phyloP scores from a whole-genome alignment of 2,888 invertebrate genomes.

The Limnephilus auricula region DNA sequence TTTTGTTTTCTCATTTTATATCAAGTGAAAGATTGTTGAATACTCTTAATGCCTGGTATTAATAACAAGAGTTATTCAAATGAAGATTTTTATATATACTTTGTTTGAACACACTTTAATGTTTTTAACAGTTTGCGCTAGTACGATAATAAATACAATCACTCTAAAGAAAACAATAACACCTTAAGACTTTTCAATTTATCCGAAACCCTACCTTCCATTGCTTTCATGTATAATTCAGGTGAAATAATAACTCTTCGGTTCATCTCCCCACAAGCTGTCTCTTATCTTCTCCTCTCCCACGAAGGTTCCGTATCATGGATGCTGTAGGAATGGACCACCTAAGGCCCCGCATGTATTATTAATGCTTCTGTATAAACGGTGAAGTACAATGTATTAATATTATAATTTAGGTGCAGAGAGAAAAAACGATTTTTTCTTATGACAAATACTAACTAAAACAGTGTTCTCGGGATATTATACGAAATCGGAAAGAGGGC shows the following conservation, averaged over 20 bases:
- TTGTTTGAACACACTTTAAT: no score
- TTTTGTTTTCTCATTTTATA: no score
- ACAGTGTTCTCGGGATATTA: no score
- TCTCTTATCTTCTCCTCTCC: not conserved
- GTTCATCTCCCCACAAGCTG: not conserved
- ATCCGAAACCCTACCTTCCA: not conserved
- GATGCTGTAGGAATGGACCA: conserved; percentile 9
- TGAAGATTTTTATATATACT: no score
- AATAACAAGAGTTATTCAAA: no score
- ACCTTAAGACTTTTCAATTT: not conserved
- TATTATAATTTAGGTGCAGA: not conserved
- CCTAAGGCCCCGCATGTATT: not conserved
- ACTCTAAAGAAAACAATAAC: not conserved
- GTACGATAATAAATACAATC: no score
- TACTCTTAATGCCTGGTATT: no score
- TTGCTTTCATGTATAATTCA: conserved; percentile 19
- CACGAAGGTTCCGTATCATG: not conserved
- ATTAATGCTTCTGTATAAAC: conserved; percentile 5
- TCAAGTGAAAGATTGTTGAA: no score
- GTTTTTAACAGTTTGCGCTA: no score
- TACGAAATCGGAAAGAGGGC: no score
- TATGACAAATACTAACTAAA: no score
- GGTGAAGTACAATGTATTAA: not conserved
- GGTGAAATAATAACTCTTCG: not conserved
- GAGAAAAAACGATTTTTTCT: not conserved